phyloP scores from a whole-genome alignment of 2,113 vertebrate genomes.

The Neotragus moschatus region DNA sequence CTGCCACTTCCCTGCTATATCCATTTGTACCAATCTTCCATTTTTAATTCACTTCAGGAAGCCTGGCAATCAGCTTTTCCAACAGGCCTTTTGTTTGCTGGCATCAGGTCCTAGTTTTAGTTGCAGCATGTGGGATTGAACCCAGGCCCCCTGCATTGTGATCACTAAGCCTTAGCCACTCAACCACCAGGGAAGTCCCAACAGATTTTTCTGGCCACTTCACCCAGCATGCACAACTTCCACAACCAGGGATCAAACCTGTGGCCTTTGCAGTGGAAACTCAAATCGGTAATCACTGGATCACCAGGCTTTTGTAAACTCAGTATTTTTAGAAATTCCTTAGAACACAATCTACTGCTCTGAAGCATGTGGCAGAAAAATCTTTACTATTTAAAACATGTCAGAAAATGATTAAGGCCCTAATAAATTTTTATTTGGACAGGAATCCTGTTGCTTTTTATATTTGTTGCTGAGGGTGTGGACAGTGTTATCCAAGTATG shows the following conservation, averaged over 20 bases:
- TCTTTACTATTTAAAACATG: background rate
- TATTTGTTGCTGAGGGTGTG: background rate
- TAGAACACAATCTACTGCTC: background rate
- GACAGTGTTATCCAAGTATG: background rate
- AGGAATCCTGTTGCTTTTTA: background rate
- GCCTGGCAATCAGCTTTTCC: background rate
- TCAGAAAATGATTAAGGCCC: background rate
- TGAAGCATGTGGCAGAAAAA: background rate
- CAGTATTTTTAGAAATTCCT: background rate
- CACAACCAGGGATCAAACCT: background rate
- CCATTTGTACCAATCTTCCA: background rate
- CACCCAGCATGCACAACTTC: background rate
- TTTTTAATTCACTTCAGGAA: background rate
- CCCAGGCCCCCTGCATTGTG: background rate
- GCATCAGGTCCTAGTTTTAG: background rate
- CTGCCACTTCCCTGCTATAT: background rate
- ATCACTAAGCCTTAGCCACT: background rate
- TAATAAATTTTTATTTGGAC: background rate
- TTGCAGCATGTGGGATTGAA: background rate
- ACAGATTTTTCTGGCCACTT: background rate
- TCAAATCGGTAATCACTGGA: background rate
- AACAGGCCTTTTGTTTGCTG: background rate
- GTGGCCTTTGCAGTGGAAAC: background rate
- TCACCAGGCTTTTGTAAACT: background rate
- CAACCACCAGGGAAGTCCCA: background rate